Conservation (phyloP, 2,797 vertebrate genomes). For the Cottoperca gobio region DNA sequence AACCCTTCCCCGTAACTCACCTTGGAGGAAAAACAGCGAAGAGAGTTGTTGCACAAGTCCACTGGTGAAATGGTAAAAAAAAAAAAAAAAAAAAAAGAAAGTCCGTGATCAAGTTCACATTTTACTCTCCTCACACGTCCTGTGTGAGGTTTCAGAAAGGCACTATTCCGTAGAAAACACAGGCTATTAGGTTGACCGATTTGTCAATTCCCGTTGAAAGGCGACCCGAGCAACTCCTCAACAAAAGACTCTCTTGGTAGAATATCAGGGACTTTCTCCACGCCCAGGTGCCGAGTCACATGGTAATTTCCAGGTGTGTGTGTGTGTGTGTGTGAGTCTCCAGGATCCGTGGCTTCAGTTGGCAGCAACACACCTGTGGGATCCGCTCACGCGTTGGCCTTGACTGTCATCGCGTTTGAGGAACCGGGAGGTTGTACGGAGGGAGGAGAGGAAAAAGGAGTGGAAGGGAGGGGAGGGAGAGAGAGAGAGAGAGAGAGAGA, state of each 20-base stretch:
- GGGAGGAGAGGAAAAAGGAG: constrained; percentile 22
- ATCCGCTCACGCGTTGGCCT: constrained; percentile 71
- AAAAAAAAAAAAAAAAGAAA: constrained; percentile 50
- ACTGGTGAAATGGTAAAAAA: constrained; percentile 7
- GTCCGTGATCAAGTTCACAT: constrained; percentile 79
- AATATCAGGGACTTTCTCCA: constrained; percentile 77
- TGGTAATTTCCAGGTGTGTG: constrained; percentile 86
- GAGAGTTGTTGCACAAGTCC: constrained; percentile 56
- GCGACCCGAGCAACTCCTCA: constrained; percentile 62
- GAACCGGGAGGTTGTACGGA: constrained; percentile 45
- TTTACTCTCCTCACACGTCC: constrained; percentile 52
- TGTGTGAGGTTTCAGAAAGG: constrained; percentile 52
- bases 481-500: constrained; percentile 2
- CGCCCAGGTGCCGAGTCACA: constrained; percentile 88
- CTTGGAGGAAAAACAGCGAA: constrained; percentile 67
- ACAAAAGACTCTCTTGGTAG: constrained; percentile 69
- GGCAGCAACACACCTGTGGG: constrained; percentile 83
- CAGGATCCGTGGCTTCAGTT: constrained; percentile 32
- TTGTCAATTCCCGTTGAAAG: constrained; percentile 50
- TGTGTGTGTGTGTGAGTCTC: constrained; percentile 47
- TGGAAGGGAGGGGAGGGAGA: background rate
- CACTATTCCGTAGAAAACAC: constrained; percentile 71
- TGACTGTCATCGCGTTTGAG: constrained; percentile 61
- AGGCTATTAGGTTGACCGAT: constrained; percentile 19
- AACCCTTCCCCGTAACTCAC: constrained; percentile 74